Base-by-base conservation (phyloP, 2,888 invertebrate species). In the Sinohyriopsis cumingii region DNA sequence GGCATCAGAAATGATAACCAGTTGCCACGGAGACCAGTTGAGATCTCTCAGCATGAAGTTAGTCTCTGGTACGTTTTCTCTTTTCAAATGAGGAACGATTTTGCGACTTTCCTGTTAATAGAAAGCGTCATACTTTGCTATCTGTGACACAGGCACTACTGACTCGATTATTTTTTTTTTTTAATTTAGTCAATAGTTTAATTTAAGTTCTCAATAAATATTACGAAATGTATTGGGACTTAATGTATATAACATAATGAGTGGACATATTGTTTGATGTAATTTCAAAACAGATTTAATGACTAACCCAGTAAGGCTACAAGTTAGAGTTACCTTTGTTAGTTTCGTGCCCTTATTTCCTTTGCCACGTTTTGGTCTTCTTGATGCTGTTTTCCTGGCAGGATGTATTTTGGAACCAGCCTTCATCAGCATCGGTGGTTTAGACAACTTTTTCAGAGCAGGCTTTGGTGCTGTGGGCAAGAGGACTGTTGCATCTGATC, bases 1-100 rank as follows among this genome's bases (percentile, higher is more conserved):
- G 18, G 73, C 28, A 45, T 45, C 45, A 45, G 45, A 45, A 15
- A 15, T 45, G 25, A 78, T 70, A n/a, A 63, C 71, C 22, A 73
- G 63, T 59, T 75, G 22, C 81, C 78, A 81, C 57, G 70, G 65
- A 5, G 76, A 73, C 81, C 81, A 81, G 9, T 56, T 25, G 28
- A 67, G 59, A 33, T 72, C 69, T 18, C 71, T 77, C 15, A 80
- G 66, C 59, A 66, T 59, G 59, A 80, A 80, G 62, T 77, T 73
- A 33, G 64, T 57, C 45, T 76, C 69, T 18, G 71, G 68, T 5
- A 76, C 76, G 59, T 71, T 76, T 67, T 76, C 71, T 65, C 73
- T 67, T 24, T 63, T 67, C 24, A 69, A 65, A 61, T 69, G 71
- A 22, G 72, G 70, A 19, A 69, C 28, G 25, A 59, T 57, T 45